These are phyloP conservation scores for Gallinago paraguaiae DNA, from an alignment of 2,113 vertebrate species.

Conservation along the genomic window DNA sequence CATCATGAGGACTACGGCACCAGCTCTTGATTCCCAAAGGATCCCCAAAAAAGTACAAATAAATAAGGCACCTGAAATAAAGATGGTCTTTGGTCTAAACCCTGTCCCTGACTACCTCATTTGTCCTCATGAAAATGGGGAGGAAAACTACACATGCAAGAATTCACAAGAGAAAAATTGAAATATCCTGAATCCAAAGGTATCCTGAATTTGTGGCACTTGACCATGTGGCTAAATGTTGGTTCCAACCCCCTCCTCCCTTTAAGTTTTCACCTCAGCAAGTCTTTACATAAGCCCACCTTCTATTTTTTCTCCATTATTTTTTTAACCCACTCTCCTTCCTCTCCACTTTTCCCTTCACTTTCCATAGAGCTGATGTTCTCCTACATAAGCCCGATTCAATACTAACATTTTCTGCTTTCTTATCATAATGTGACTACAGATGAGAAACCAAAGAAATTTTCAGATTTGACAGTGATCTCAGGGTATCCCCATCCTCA, in stretches of 20 bases:
- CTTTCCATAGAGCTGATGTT: rapidly evolving
- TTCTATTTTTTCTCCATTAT: background rate
- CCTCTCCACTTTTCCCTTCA: background rate
- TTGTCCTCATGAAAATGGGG: background rate
- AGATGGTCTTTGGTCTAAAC: background rate
- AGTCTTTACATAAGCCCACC: background rate
- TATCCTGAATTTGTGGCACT: background rate
- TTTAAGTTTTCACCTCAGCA: background rate
- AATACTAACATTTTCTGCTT: background rate
- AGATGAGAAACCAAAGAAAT: background rate
- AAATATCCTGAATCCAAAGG: background rate
- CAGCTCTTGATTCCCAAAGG: background rate
- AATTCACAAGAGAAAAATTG: background rate
- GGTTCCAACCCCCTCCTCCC: background rate
- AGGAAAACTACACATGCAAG: background rate
- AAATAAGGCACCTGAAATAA: background rate
- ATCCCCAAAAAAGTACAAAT: background rate
- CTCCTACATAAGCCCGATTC: background rate
- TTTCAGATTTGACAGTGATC: background rate
- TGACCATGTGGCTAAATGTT: background rate
- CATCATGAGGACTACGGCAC: background rate
- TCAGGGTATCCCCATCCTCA: background rate
- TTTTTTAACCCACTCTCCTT: background rate
- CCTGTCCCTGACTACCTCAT: background rate
- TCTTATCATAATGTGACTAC: background rate